A percentile compares a stretch with the other conserved stretches of the same genome.
Conservation (phyloP, 2,888 invertebrate species). For the Agrenia bidenticulata region DNA sequence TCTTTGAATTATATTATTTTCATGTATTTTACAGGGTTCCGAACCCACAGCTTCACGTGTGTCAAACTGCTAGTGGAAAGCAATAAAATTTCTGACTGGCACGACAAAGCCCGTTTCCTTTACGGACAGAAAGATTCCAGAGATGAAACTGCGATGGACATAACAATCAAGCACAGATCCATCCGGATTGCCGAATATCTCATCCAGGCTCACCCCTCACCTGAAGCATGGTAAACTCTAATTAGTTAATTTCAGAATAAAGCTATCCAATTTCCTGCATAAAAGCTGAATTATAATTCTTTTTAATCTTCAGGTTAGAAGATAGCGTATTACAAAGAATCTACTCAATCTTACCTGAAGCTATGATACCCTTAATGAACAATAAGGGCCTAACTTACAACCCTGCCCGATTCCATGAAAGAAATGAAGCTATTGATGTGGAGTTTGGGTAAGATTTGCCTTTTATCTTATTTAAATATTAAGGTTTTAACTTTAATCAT, state of each 20-base stretch:
- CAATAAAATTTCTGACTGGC: slow-evolving; percentile 25
- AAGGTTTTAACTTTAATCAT: background rate
- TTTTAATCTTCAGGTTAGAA: slow-evolving; percentile 29
- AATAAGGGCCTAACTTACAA: slow-evolving; percentile 35
- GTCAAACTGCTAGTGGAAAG: slow-evolving; percentile 36
- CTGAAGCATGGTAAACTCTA: slow-evolving; percentile 30
- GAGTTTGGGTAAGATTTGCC: slow-evolving; percentile 32
- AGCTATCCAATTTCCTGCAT: background rate
- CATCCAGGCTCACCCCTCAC: slow-evolving; percentile 31
- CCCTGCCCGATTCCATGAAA: slow-evolving; percentile 40
- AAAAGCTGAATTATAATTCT: background rate
- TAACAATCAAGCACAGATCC: slow-evolving; percentile 30
- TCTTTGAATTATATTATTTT: too few relatives aligned
- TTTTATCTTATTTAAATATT: background rate
- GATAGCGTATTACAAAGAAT: slow-evolving; percentile 34
- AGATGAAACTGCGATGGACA: slow-evolving; percentile 37
- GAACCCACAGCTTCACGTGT: slow-evolving; percentile 32
- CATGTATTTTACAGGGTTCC: slow-evolving; percentile 37
- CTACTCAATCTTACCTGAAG: slow-evolving; percentile 36
- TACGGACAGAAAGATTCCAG: slow-evolving; percentile 25
- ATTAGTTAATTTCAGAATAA: background rate
- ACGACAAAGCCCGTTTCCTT: slow-evolving; percentile 30
- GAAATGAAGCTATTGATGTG: slow-evolving; percentile 37
- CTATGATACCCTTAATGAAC: slow-evolving; percentile 44
- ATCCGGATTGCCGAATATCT: slow-evolving; percentile 35